These are phyloP conservation scores for Hedya salicella DNA, from an alignment of 2,888 invertebrate species.

Conservation along the genomic window DNA sequence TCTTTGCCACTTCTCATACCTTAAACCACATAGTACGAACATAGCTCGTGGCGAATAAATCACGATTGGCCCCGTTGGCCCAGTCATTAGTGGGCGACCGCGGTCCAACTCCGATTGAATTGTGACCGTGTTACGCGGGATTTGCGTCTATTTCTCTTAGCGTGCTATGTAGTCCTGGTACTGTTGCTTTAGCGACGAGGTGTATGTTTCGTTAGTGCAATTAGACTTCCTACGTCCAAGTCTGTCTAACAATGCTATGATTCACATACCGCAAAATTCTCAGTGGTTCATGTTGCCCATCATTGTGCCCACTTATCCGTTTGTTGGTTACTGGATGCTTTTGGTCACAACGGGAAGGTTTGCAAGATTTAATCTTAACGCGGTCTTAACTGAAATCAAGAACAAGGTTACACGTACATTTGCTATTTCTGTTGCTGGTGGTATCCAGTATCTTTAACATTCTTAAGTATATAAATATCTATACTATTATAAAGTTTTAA, in stretches of 20 bases:
- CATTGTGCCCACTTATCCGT: not conserved
- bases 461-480: too few species aligned
- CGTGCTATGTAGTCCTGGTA: slow-evolving; percentile 23
- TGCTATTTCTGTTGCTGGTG: too few species aligned
- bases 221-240: slow-evolving; percentile 15
- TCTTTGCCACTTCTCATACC: slow-evolving; percentile 39
- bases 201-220: slow-evolving; percentile 40
- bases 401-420: too few species aligned
- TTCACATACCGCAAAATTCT: not conserved
- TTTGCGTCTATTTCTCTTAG: slow-evolving; percentile 50
- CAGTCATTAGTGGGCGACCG: slow-evolving; percentile 76
- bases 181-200: slow-evolving; percentile 36
- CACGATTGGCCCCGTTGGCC: slow-evolving; percentile 70
- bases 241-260: slow-evolving; percentile 25
- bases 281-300: slow-evolving; percentile 10
- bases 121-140: slow-evolving; percentile 61
- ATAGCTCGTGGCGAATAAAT: slow-evolving; percentile 73
- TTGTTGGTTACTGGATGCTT: not conserved
- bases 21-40: slow-evolving; percentile 52
- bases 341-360: not conserved
- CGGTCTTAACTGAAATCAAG: too few species aligned
- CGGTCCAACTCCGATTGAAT: slow-evolving; percentile 67
- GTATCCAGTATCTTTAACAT: too few species aligned
- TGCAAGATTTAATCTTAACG: not conserved
- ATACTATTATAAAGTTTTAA: too few species aligned